Conservation (phyloP, 2,888 invertebrate species). For the Latrodectus hesperus region DNA sequence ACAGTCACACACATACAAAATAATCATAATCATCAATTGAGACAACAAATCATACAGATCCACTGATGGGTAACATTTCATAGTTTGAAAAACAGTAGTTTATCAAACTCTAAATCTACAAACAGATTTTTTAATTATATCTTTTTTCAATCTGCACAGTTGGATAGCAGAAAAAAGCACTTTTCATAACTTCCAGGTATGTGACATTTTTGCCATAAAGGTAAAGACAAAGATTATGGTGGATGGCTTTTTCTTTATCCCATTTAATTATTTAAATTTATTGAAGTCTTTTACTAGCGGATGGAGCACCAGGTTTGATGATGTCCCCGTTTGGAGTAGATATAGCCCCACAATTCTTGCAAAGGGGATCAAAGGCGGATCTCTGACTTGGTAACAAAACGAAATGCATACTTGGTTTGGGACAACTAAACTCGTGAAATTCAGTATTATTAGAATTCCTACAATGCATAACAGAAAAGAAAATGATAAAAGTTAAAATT, state of each 20-base stretch:
- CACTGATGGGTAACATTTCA: conserved; percentile 6
- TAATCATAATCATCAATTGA: conserved; percentile 23
- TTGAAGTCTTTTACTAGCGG: conserved; percentile 54
- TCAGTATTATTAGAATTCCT: conserved; percentile 70
- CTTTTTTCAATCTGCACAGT: conserved; percentile 25
- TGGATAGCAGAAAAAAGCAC: conserved; percentile 23
- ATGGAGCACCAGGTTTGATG: conserved; percentile 37
- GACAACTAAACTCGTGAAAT: conserved; percentile 76
- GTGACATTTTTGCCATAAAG: conserved; percentile 19
- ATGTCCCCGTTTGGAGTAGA: conserved; percentile 51
- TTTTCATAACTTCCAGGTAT: conserved; percentile 5
- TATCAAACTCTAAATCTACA: conserved; percentile 47
- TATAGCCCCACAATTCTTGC: conserved; percentile 63
- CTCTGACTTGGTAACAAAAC: conserved; percentile 86
- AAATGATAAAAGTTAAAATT: too few species aligned
- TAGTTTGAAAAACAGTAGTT: conserved; percentile 41
- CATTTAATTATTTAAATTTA: conserved; percentile 42
- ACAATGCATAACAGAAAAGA: neutral
- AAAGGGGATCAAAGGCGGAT: conserved; percentile 85
- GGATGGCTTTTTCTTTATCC: conserved; percentile 39
- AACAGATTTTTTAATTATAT: conserved; percentile 38
- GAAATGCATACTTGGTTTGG: conserved; percentile 83
- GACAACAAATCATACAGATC: conserved; percentile 10
- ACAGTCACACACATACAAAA: conserved; percentile 43
- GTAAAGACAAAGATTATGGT: conserved; percentile 51